phyloP scores from a whole-genome alignment of 1,140 invertebrate genomes.

The Calliopsis andreniformis region DNA sequence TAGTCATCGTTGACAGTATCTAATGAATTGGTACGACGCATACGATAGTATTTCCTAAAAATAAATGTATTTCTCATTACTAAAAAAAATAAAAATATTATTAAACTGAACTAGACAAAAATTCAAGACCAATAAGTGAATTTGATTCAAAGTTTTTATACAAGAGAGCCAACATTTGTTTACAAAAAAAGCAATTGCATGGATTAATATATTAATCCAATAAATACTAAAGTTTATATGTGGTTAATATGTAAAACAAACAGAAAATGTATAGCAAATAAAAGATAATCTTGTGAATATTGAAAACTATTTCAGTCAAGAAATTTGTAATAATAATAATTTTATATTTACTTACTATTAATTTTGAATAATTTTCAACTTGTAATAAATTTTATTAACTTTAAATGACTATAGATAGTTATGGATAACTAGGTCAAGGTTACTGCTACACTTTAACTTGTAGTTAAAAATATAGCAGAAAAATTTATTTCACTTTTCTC shows the following conservation, averaged over 20 bases:
- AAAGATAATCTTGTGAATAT: background rate
- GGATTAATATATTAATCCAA: too few relatives aligned
- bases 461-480: background rate
- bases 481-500: background rate
- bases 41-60: constrained; percentile 52
- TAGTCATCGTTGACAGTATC: background rate
- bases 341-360: background rate
- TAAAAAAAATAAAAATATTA: background rate
- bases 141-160: too few relatives aligned
- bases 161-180: too few relatives aligned
- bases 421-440: constrained; percentile 1
- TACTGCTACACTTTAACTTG: background rate
- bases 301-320: background rate
- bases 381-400: background rate
- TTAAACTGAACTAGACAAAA: too few relatives aligned
- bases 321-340: background rate
- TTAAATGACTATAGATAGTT: background rate
- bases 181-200: too few relatives aligned
- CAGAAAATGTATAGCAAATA: background rate
- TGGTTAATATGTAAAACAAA: background rate
- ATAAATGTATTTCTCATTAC: constrained; percentile 10
- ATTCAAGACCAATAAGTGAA: too few relatives aligned
- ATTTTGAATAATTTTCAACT: background rate
- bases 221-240: background rate
- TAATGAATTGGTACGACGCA: constrained; percentile 39